These are phyloP conservation scores for Actenoides lindsayi DNA, from an alignment of 2,113 vertebrate genomes.

Conservation along the genomic window DNA sequence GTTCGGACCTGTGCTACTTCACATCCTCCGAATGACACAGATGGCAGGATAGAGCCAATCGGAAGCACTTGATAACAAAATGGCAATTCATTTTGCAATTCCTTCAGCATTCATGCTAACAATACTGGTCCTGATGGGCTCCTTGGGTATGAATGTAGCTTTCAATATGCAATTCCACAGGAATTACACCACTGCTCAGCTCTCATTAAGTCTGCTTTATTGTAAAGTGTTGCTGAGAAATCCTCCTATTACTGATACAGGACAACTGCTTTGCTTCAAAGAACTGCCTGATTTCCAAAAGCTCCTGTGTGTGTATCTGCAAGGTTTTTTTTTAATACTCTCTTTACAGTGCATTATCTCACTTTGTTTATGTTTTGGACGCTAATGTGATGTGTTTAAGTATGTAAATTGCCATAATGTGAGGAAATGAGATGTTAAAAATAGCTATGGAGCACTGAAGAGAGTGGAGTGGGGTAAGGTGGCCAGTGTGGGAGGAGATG, in stretches of 20 bases:
- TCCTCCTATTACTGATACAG: slow-evolving; percentile 73
- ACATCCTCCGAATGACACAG: slow-evolving; percentile 73
- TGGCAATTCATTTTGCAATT: slow-evolving; percentile 79
- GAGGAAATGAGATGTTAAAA: slow-evolving; percentile 80
- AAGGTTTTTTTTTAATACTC: slow-evolving; percentile 39
- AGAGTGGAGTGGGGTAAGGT: background rate
- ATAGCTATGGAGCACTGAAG: slow-evolving; percentile 51
- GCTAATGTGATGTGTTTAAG: slow-evolving; percentile 72
- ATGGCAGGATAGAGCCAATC: slow-evolving; percentile 79
- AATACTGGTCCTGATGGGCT: slow-evolving; percentile 81
- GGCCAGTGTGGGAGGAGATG: slow-evolving; percentile 18
- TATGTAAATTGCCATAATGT: slow-evolving; percentile 77
- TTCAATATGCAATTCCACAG: slow-evolving; percentile 81
- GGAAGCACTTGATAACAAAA: slow-evolving; percentile 79
- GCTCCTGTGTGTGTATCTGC: slow-evolving; percentile 56
- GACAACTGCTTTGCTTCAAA: slow-evolving; percentile 78
- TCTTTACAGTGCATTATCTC: slow-evolving; percentile 72
- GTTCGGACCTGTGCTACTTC: slow-evolving; percentile 68
- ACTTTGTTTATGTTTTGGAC: slow-evolving; percentile 75
- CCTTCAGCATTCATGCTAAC: slow-evolving; percentile 81
- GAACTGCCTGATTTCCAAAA: slow-evolving; percentile 75
- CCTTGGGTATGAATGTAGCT: slow-evolving; percentile 77
- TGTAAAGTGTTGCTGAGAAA: slow-evolving; percentile 79
- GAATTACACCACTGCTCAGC: slow-evolving; percentile 70
- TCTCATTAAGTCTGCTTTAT: slow-evolving; percentile 83